phyloP scores from a whole-genome alignment of 2,797 vertebrate species.

The Amniataba percoides region DNA sequence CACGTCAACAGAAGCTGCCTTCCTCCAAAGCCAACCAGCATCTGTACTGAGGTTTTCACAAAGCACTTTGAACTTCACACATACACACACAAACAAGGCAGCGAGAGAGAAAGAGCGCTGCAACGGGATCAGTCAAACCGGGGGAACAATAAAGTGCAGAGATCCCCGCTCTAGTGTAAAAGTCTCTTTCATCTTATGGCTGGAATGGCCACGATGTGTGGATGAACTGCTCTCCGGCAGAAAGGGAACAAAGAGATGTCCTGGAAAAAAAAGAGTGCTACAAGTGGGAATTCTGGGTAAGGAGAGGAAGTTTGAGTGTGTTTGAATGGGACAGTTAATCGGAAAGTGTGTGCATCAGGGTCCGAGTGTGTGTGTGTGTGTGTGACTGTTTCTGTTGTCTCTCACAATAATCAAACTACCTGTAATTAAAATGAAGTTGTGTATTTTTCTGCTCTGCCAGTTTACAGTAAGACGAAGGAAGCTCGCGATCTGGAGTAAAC shows the following conservation, averaged over 20 bases:
- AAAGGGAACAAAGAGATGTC: conserved; percentile 45
- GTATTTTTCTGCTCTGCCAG: conserved; percentile 13
- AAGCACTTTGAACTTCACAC: conserved; percentile 57
- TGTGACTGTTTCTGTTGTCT: neutral
- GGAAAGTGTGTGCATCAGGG: neutral
- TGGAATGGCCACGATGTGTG: conserved; percentile 17
- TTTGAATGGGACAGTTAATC: neutral
- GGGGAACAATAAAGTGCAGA: conserved; percentile 42
- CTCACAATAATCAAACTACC: neutral
- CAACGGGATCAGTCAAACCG: conserved; percentile 31
- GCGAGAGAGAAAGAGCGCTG: conserved; percentile 2
- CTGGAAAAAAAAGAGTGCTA: neutral
- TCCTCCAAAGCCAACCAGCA: neutral
- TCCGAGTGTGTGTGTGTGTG: neutral
- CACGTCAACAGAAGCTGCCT: neutral
- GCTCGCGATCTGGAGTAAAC: conserved; percentile 32
- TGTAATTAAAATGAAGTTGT: conserved; percentile 28
- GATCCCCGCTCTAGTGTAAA: conserved; percentile 30
- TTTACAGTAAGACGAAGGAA: conserved; percentile 24
- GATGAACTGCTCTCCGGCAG: conserved; percentile 11
- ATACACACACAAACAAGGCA: conserved; percentile 18
- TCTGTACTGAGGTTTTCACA: conserved; percentile 15
- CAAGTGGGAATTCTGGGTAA: neutral
- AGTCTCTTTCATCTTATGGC: conserved; percentile 62
- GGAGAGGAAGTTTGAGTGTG: neutral